These are phyloP conservation scores for Ifrita kowaldi DNA, from an alignment of 2,113 vertebrate species.

Conservation along the genomic window DNA sequence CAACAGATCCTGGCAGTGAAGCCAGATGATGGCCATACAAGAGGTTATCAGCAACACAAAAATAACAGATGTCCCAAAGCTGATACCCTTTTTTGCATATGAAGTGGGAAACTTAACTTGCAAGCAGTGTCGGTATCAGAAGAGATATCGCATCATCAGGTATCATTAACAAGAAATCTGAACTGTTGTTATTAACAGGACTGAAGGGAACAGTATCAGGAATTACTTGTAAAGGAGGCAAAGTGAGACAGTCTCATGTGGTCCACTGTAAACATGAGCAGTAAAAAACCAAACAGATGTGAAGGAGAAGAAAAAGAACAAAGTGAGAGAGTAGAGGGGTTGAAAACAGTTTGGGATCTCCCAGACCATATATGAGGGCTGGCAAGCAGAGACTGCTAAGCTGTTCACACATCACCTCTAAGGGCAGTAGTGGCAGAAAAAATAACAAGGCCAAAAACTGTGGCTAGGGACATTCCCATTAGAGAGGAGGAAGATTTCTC, in stretches of 20 bases:
- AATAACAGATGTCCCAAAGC: neutral
- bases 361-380: rapidly evolving
- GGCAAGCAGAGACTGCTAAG: neutral
- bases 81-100: neutral
- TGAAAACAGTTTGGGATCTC: neutral
- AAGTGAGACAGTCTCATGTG: neutral
- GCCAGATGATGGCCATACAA: neutral
- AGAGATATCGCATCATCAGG: neutral
- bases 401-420: neutral
- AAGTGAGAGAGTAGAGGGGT: neutral
- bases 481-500: neutral
- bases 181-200: neutral
- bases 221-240: neutral
- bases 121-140: neutral
- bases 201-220: neutral
- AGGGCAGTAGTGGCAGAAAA: neutral
- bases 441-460: neutral
- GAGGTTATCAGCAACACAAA: neutral
- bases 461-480: neutral
- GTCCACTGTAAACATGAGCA: neutral
- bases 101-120: neutral
- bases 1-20: neutral
- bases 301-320: neutral
- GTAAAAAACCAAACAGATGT: neutral
- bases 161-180: neutral